Base-by-base conservation (phyloP, 2,888 invertebrate species). In the Torymus auratus region DNA sequence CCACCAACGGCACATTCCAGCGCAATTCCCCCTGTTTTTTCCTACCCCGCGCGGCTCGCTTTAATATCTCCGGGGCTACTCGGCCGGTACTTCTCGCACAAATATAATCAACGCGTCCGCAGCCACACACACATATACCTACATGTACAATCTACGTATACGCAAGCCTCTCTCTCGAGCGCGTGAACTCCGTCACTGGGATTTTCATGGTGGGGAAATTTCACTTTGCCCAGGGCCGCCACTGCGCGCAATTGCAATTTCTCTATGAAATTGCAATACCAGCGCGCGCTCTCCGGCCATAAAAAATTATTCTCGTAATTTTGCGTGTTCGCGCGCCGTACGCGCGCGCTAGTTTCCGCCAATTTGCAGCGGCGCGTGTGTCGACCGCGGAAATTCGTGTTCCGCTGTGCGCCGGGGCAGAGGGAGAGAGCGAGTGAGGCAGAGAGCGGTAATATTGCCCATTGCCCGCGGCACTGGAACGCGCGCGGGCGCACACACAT, bases 251-350 rank as follows among this genome's bases (percentile, higher is more conserved):
- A 70, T 78, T 60, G 70, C 73, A 81, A 81, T 81, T 81, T 71
- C 70, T 74, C 78, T 70, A 70, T 72, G 69, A 74, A 81, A 81
- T 81, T 74, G 73, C 78, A 70, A 74, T 78, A 56, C 64, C 70
- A 13, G 23, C 60, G 10, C 50, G 23, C 60, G 10, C 50, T 41
- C 13, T 28, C 20, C 20, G 7, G 56, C 50, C 61, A 60, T 78
- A 78, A 81, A 81, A 81, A 81, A 81, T 81, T 73, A 73, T 77
- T 56, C 78, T 65, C 69, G 81, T 78, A 78, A 81, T 81, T 81
- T 64, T 23, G 62, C 75, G 52, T 17, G 62, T n/a, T 28, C 41
- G 12, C 74, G 41, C 41, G 41, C 7, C 41, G 41, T 41, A 41
- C 50, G 62, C 28, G 58, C 41, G 4, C 74, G 53, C 53, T 17